Evolutionary conservation across 2,797 vertebrate genomes (phyloP).

Genomic region (Epinephelus awoara): DNA sequence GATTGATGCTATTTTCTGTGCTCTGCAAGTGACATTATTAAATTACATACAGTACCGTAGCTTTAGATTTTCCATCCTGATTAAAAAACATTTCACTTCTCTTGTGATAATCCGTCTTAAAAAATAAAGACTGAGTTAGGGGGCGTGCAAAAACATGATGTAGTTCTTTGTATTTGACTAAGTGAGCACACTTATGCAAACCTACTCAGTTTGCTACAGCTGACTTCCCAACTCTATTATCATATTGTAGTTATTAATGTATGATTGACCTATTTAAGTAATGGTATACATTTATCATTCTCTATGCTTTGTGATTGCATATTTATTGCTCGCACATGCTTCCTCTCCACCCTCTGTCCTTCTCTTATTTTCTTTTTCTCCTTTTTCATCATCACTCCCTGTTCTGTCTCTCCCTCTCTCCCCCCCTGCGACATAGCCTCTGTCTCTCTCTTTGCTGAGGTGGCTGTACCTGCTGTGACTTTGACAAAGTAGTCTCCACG

Average conservation of each 20-base stretch:
- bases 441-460: conserved; percentile 85
- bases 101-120: conserved; percentile 25
- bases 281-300: conserved; percentile 75
- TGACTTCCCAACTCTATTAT: conserved; percentile 71
- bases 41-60: neutral
- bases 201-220: conserved; percentile 55
- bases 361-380: conserved; percentile 49
- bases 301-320: conserved; percentile 67
- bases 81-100: conserved; percentile 40
- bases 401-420: conserved; percentile 21
- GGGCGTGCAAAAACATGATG: conserved; percentile 52
- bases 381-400: conserved; percentile 49
- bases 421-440: conserved; percentile 58
- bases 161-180: conserved; percentile 61
- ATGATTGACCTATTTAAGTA: conserved; percentile 79
- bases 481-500: conserved; percentile 86
- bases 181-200: conserved; percentile 57
- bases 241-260: conserved; percentile 71
- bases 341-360: conserved; percentile 48
- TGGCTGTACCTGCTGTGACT: conserved; percentile 87
- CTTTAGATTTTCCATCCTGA: conserved; percentile 14
- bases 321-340: conserved; percentile 66
- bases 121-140: conserved; percentile 37
- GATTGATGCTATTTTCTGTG: conserved; percentile 12
- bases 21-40: conserved; percentile 1